Percentiles rank a stretch among this genome's conserved stretches.
Evolutionary conservation across 2,113 vertebrate genomes (phyloP).

Genomic region (Aegithalos caudatus): DNA sequence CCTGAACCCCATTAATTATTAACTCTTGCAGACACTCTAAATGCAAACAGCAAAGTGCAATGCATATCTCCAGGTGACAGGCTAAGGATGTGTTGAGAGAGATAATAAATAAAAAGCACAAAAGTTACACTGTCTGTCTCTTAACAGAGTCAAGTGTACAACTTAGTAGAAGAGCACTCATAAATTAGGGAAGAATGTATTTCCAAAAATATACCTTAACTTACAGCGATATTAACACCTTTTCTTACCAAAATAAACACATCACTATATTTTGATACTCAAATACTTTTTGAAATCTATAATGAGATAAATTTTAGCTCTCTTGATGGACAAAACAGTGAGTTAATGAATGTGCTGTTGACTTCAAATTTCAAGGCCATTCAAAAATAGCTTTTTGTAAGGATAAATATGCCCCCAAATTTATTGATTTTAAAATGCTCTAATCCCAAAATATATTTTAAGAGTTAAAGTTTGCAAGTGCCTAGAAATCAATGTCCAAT

Average conservation of each 20-base stretch:
- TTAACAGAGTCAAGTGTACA: not conserved
- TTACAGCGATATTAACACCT: not conserved
- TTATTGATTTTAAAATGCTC: not conserved
- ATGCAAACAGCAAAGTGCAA: not conserved
- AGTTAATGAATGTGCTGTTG: not conserved
- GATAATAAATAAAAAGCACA: not conserved
- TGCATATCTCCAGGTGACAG: not conserved
- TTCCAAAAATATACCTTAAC: not conserved
- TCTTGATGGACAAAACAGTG: not conserved
- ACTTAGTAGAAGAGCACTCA: not conserved
- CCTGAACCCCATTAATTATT: not conserved
- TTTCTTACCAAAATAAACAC: not conserved
- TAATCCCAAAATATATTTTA: not conserved
- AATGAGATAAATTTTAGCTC: not conserved
- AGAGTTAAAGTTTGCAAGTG: not conserved
- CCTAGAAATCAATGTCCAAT: not conserved
- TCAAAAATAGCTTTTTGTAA: not conserved
- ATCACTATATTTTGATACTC: not conserved
- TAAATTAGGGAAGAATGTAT: not conserved
- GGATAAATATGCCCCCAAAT: not conserved
- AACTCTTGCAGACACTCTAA: not conserved
- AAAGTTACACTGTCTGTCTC: not conserved
- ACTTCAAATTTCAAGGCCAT: not conserved
- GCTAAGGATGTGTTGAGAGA: not conserved
- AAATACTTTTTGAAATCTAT: not conserved